Base-by-base conservation (phyloP, 1,140 invertebrate genomes). In the Mya arenaria region DNA sequence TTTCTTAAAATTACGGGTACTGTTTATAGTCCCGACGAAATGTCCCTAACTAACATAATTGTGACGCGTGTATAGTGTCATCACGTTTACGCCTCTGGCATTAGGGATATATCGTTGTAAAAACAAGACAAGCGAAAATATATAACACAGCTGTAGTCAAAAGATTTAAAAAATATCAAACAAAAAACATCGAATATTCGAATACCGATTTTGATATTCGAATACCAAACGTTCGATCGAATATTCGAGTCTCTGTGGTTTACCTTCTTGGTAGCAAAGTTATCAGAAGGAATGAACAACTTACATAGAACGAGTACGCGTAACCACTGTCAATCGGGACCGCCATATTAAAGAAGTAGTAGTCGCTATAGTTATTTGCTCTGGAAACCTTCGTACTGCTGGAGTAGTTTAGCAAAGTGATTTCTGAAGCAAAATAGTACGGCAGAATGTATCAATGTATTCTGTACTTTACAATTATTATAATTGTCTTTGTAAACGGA, bases 281-380 rank as follows among this genome's bases (percentile, higher is more conserved):
- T n/a, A 17, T 52, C 48, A 52, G 25, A 17, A 52, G 1, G 8
- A 8, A 52, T 52, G 17, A 17, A 23, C 6, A 13, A 69, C 66
- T 69, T 69, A 69, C 66, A 17, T 69, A 69, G 19, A 69, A 10
- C 10, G 39, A 52, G 8, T 30, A 32, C 19, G 41, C 66, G 41
- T 69, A 69, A 28, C 48, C 23, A 28, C 66, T 41, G 15, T 44
- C 28, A 48, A 39, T 37, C 25, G 48, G 17, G 4, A 39, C 34
- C 3, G 36, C 39, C 0, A 28, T 36, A n/a, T n/a, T 17, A 0
- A 69, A 39, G 15, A 25, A n/a, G 30, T 69, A 44, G 8, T 39
- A 28, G 8, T 4, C n/a, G 30, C 39, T 69, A 17, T 48, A 69
- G 19, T 28, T 30, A 19, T 19, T 41, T 17, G 10, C 52, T 4